These are phyloP conservation scores for Cotesia typhae DNA, from an alignment of 1,140 invertebrate genomes.

Conservation along the genomic window DNA sequence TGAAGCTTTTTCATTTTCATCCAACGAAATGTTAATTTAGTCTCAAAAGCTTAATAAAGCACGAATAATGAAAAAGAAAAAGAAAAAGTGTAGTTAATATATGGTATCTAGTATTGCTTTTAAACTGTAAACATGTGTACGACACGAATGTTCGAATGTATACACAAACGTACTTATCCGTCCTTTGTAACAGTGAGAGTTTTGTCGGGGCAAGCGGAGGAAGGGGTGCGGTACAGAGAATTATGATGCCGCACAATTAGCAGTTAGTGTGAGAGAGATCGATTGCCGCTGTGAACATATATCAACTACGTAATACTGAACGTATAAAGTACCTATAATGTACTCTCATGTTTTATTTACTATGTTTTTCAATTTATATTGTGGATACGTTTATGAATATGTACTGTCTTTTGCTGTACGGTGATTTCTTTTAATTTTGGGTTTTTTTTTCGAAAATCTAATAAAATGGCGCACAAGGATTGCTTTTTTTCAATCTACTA, in stretches of 20 bases:
- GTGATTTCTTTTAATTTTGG: not conserved
- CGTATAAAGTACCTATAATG: slow-evolving; percentile 46
- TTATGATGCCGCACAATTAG: slow-evolving; percentile 67
- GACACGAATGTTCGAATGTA: slow-evolving; percentile 34
- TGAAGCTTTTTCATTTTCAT: too few species aligned
- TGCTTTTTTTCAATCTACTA: too few species aligned
- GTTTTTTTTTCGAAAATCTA: not conserved
- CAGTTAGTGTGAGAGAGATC: slow-evolving; percentile 67
- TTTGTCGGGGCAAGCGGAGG: slow-evolving; percentile 43
- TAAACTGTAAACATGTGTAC: slow-evolving; percentile 29
- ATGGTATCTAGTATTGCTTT: too few species aligned
- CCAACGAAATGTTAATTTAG: too few species aligned
- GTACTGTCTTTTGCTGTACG: not conserved
- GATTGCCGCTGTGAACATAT: slow-evolving; percentile 64
- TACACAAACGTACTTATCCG: slow-evolving; percentile 27
- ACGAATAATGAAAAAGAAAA: too few species aligned
- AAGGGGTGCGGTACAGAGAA: slow-evolving; percentile 52
- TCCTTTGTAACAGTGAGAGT: slow-evolving; percentile 38
- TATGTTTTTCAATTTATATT: slow-evolving; percentile 54
- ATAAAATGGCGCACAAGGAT: too few species aligned
- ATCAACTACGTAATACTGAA: slow-evolving; percentile 60
- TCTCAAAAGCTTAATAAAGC: too few species aligned
- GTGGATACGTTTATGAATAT: not conserved
- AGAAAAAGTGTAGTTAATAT: too few species aligned
- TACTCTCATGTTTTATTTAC: slow-evolving; percentile 45